Percentiles rank a stretch among this genome's conserved stretches.
Evolutionary conservation across 2,113 vertebrate genomes (phyloP).

Genomic region (Tachysurus vachellii): DNA sequence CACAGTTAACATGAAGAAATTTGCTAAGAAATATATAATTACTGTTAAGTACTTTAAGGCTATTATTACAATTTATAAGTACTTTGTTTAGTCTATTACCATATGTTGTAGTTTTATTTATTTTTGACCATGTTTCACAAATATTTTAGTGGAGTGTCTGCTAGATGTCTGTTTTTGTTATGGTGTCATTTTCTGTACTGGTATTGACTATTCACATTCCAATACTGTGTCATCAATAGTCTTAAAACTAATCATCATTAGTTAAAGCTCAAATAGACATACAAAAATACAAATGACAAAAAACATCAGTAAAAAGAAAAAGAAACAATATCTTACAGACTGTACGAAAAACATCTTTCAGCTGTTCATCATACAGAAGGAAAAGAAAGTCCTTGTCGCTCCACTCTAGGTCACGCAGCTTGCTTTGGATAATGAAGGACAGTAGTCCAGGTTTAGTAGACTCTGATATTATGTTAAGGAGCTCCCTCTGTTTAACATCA

Average conservation of each 20-base stretch:
- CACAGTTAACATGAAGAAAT: too few species aligned
- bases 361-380: slow-evolving; percentile 29
- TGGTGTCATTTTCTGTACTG: too few species aligned
- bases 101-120: too few species aligned
- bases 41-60: too few species aligned
- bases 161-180: too few species aligned
- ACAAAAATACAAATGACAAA: not conserved
- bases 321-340: not conserved
- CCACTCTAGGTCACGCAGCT: not conserved
- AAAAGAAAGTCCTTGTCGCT: not conserved
- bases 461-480: not conserved
- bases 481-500: not conserved
- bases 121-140: too few species aligned
- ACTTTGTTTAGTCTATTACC: too few species aligned
- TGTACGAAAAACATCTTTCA: not conserved
- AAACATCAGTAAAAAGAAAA: not conserved
- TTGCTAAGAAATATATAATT: too few species aligned
- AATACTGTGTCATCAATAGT: not conserved
- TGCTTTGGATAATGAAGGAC: slow-evolving; percentile 23
- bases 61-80: too few species aligned
- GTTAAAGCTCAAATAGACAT: not conserved
- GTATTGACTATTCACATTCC: not conserved
- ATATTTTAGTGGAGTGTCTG: too few species aligned
- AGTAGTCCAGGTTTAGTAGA: not conserved
- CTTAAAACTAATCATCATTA: not conserved